Evolutionary conservation across 1,140 invertebrate genomes (phyloP).

Genomic region (Saxidomus purpurata): DNA sequence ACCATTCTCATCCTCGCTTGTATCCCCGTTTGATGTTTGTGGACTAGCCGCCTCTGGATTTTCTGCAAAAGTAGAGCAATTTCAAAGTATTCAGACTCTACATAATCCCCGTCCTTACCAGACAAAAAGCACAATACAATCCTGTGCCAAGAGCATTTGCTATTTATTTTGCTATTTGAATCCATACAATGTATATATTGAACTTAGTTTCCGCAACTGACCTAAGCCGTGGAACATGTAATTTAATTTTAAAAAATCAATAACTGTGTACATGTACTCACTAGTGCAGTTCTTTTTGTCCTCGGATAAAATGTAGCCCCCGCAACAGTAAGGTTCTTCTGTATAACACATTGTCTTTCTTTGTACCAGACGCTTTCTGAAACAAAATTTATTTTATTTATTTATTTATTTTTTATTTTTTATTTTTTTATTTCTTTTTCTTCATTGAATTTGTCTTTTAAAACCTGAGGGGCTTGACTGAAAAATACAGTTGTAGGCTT

Average conservation of each 20-base stretch:
- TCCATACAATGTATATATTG: neutral
- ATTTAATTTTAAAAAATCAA: too few species aligned
- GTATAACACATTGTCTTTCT: neutral
- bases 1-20: neutral
- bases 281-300: conserved; percentile 11
- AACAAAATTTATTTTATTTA: neutral
- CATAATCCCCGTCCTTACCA: too few species aligned
- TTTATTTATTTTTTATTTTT: too few species aligned
- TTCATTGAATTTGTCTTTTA: too few species aligned
- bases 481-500: too few species aligned
- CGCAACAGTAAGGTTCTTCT: conserved; percentile 27
- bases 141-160: too few species aligned
- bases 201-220: too few species aligned
- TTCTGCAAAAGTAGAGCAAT: neutral
- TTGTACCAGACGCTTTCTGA: neutral
- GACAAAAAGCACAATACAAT: neutral
- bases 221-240: too few species aligned
- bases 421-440: too few species aligned
- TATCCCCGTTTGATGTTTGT: neutral
- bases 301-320: conserved; percentile 5
- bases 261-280: too few species aligned
- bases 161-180: neutral
- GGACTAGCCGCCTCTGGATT: neutral
- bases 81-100: too few species aligned
- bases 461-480: too few species aligned